Percentiles rank a stretch among this genome's conserved stretches.
phyloP scores from a whole-genome alignment of 2,888 invertebrate genomes.

The Caprella mutica region DNA sequence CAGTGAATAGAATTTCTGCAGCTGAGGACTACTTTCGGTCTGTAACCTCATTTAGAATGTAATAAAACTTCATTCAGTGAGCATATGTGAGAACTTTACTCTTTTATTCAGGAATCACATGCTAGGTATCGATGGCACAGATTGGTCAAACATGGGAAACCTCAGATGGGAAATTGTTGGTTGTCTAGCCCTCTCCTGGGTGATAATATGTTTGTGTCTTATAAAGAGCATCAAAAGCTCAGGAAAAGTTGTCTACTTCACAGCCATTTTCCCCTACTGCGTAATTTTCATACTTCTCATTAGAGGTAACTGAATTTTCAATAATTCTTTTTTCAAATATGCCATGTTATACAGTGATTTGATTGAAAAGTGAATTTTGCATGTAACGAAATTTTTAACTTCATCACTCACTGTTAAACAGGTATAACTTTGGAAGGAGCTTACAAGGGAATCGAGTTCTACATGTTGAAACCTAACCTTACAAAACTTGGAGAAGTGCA shows the following conservation, averaged over 20 bases:
- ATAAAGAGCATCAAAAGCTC: conserved; percentile 69
- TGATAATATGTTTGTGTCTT: conserved; percentile 62
- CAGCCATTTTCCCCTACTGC: conserved; percentile 62
- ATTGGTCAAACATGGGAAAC: conserved; percentile 52
- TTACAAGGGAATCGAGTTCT: conserved; percentile 61
- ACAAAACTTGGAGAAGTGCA: conserved; percentile 56
- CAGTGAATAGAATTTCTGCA: conserved; percentile 1
- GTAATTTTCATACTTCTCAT: conserved; percentile 63
- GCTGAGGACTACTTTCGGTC: conserved; percentile 11
- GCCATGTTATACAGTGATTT: no score
- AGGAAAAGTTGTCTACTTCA: conserved; percentile 64
- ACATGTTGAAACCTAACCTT: conserved; percentile 61
- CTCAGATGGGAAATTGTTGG: conserved; percentile 58
- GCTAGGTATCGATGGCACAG: conserved; percentile 19
- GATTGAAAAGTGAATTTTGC: no score
- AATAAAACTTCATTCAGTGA: no score
- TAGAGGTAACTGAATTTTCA: conserved; percentile 44
- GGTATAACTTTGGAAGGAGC: conserved; percentile 67
- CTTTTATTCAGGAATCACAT: conserved; percentile 23
- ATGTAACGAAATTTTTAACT: no score
- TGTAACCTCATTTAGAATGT: no score
- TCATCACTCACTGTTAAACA: not conserved
- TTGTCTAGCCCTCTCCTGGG: conserved; percentile 65
- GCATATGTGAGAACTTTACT: no score
- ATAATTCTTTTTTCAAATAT: not conserved